Base-by-base conservation (phyloP, 2,797 vertebrate species). In the Triplophysa bombifrons region DNA sequence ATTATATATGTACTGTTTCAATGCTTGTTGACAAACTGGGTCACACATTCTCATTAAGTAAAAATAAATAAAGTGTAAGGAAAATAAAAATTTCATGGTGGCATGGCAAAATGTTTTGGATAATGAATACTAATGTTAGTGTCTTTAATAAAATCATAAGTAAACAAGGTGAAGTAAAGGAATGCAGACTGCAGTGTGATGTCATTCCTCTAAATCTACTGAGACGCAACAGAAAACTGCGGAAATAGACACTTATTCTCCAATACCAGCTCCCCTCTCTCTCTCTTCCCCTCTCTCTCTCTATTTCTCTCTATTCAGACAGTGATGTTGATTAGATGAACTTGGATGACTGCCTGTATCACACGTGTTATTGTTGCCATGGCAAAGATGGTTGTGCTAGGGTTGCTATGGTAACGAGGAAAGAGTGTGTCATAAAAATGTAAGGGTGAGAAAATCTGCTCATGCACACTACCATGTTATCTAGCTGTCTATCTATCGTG, bases 391-490 rank as follows among this genome's bases (percentile, higher is more conserved):
- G 67, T 48, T 76, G 75, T 72, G 81, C 72, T 77, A 22, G 53
- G 69, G 80, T 77, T 83, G 58, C 81, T 58, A 44, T 81, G 79
- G 81, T 79, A 81, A 83, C 72, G 3, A 46, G 22, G 63, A 85
- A 68, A 67, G 68, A 25, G 61, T 78, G 77, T 76, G 74, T 76
- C 69, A 78, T 61, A 60, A 71, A 74, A 48, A 46, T 56, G 72
- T 44, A 75, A 46, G 74, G 65, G 76, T 82, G 84, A 70, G 82
- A 83, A 83, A 83, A 82, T 74, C 65, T 48, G n/a, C 30, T 63
- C 78, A 34, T 30, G 48, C 22, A 50, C 14, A 38, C 34, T 34
- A n/a, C 16, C 3, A n/a, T n/a, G 13, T 3, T 4, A 5, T 64
- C 61, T 2, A 0, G 22, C 5, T 4, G 0, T 51, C 68, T 5